Evolutionary conservation across 2,888 invertebrate species (phyloP).

Genomic region (Sylvicola cinctus): DNA sequence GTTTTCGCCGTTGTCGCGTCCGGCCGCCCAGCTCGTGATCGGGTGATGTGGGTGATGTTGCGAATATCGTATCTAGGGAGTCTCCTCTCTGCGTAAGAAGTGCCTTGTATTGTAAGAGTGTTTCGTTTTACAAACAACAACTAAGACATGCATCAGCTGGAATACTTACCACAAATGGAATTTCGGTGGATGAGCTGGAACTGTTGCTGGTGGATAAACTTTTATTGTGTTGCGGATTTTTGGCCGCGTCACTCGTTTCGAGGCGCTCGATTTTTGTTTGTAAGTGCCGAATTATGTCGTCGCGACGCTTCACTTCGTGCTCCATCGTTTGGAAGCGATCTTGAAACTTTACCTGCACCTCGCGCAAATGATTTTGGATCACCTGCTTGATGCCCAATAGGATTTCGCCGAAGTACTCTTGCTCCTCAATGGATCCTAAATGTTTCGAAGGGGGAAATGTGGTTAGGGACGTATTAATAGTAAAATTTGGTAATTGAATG

Average conservation of each 20-base stretch:
- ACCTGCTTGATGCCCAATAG: conserved; percentile 61
- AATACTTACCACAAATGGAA: conserved; percentile 24
- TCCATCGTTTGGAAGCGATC: conserved; percentile 55
- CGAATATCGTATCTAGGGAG: conserved; percentile 43
- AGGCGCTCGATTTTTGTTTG: conserved; percentile 50
- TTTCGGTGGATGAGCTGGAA: conserved; percentile 18
- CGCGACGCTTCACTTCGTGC: conserved; percentile 58
- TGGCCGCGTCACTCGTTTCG: conserved; percentile 5
- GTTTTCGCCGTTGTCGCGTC: conserved; percentile 23
- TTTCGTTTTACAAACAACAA: background rate
- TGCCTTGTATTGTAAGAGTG: conserved; percentile 9
- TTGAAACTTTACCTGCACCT: conserved; percentile 49
- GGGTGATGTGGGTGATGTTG: conserved; percentile 30
- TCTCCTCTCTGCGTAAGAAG: conserved; percentile 33
- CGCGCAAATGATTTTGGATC: conserved; percentile 51
- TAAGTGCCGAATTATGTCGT: conserved; percentile 59
- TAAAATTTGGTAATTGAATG: no score
- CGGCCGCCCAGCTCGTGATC: conserved; percentile 10
- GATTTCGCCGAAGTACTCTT: conserved; percentile 65
- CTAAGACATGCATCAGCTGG: background rate
- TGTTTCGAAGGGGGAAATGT: background rate
- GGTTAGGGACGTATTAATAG: no score
- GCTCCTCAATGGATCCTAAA: conserved; percentile 44
- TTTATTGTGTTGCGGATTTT: conserved; percentile 1
- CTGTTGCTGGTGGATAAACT: conserved; percentile 14